A percentile compares a stretch with the other conserved stretches of the same genome.
Evolutionary conservation across 2,797 vertebrate species (phyloP).

Genomic region (Furcifer pardalis): DNA sequence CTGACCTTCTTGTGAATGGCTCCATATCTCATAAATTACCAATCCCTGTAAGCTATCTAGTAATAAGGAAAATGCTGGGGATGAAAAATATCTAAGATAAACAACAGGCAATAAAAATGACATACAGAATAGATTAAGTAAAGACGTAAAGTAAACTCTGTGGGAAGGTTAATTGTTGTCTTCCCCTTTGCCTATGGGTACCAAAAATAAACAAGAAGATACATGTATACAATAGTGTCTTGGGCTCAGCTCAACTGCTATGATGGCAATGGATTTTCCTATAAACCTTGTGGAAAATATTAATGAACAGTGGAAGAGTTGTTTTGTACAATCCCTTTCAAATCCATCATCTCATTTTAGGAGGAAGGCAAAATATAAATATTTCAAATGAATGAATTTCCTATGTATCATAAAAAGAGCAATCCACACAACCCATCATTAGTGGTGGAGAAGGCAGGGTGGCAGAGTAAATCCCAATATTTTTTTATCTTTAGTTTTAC

Average conservation of each 20-base stretch:
- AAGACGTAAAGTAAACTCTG: conserved; percentile 52
- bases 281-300: conserved; percentile 35
- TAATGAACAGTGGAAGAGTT: background rate
- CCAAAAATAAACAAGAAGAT: conserved; percentile 24
- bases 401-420: background rate
- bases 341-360: background rate
- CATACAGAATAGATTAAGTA: conserved; percentile 34
- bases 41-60: conserved; percentile 32
- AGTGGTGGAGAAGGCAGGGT: background rate
- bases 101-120: conserved; percentile 55
- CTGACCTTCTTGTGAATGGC: conserved; percentile 28
- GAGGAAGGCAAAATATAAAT: too few relatives aligned
- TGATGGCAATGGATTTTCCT: background rate
- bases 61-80: conserved; percentile 49
- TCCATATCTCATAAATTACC: conserved; percentile 35
- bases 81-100: conserved; percentile 50
- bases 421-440: background rate
- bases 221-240: background rate
- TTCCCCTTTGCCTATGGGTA: conserved; percentile 28
- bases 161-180: conserved; percentile 53
- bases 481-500: too few relatives aligned
- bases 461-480: too few relatives aligned
- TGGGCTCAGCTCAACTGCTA: background rate
- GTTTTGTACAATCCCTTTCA: background rate
- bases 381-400: too few relatives aligned